phyloP scores from a whole-genome alignment of 1,140 invertebrate genomes.

The Bombus turneri region DNA sequence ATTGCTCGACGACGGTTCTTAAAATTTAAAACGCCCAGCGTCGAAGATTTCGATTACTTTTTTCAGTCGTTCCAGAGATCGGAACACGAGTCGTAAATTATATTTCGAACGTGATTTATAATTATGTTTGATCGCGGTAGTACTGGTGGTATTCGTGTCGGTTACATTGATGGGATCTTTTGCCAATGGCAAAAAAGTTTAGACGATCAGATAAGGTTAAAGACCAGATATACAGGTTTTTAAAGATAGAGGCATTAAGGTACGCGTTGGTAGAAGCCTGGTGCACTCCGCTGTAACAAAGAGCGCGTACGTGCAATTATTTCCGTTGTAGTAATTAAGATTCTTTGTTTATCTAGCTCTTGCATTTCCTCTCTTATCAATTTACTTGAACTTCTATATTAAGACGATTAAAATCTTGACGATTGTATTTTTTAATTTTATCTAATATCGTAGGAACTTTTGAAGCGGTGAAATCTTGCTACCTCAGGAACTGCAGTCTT shows the following conservation, averaged over 20 bases:
- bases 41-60: neutral
- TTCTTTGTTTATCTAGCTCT: neutral
- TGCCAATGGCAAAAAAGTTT: conserved; percentile 2
- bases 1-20: neutral
- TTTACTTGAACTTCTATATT: neutral
- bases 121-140: neutral
- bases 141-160: neutral
- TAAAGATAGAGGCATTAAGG: neutral
- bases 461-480: neutral
- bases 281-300: neutral
- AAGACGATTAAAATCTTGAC: neutral
- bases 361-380: neutral
- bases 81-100: neutral
- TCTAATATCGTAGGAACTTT: neutral
- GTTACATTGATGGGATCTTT: neutral
- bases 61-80: no score
- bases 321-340: neutral
- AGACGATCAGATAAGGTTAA: conserved; percentile 17
- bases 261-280: no score
- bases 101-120: neutral
- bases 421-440: neutral
- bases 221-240: conserved; percentile 15
- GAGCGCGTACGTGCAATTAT: no score
- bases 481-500: neutral
- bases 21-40: neutral